Conservation (phyloP, 92 coral and sea anemone species). For the Chrysogorgia sp. region DNA sequence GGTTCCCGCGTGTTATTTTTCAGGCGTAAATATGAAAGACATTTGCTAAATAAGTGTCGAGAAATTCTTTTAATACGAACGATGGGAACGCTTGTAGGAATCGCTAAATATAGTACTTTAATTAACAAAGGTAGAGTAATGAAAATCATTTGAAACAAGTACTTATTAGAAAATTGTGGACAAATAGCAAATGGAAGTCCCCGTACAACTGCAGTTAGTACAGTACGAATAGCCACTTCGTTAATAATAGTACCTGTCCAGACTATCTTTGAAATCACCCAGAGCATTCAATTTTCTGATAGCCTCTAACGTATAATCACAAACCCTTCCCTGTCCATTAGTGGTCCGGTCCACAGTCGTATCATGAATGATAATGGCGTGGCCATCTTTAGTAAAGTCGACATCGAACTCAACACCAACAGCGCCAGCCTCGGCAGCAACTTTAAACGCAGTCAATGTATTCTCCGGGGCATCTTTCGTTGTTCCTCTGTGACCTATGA, state of each 20-base stretch:
- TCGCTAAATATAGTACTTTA: no score
- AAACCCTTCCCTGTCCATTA: constrained; percentile 79
- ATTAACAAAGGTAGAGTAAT: no score
- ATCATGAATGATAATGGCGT: constrained; percentile 93
- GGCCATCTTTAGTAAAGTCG: constrained; percentile 94
- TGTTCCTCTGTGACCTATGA: constrained; percentile 88
- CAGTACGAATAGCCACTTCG: neutral
- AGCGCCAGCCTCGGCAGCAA: constrained; percentile 90
- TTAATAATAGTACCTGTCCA: neutral
- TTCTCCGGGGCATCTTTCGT: constrained; percentile 87
- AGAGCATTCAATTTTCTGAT: constrained; percentile 70
- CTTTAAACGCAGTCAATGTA: constrained; percentile 80
- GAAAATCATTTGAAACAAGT: no score
- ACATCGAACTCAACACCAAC: constrained; percentile 89
- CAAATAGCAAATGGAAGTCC: no score
- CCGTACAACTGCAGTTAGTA: no score
- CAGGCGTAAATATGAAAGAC: no score
- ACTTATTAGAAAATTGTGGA: no score
- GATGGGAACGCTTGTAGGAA: no score
- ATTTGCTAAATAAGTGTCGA: no score
- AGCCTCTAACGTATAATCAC: constrained; percentile 73
- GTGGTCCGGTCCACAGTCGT: constrained; percentile 90
- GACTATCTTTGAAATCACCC: constrained; percentile 14
- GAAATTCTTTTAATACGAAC: no score
- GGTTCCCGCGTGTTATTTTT: no score